phyloP scores from a whole-genome alignment of 2,797 vertebrate genomes.

The Paguma larvata region DNA sequence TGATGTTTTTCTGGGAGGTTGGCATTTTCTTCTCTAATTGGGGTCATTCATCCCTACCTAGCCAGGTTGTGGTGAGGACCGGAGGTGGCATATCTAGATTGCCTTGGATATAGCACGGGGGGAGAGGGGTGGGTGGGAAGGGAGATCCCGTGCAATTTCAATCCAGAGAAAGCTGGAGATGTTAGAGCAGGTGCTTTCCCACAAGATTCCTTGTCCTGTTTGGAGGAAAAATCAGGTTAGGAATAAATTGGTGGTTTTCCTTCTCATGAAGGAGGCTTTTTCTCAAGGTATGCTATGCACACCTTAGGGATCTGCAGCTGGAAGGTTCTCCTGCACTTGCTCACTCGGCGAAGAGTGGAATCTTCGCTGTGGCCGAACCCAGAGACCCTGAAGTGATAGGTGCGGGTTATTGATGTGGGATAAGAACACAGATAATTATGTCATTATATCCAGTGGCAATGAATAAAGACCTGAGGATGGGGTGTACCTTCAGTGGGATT shows the following conservation, averaged over 20 bases:
- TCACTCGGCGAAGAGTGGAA: not conserved
- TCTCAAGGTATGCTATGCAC: accelerated
- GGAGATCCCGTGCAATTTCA: not conserved
- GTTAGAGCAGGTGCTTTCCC: not conserved
- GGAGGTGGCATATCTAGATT: not conserved
- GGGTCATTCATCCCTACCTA: not conserved
- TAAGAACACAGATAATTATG: not conserved
- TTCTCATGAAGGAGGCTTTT: not conserved
- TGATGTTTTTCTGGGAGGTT: not conserved
- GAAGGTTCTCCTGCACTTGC: not conserved
- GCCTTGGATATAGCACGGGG: not conserved
- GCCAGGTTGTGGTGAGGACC: not conserved
- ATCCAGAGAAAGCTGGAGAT: not conserved
- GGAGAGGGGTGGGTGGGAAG: too few species aligned
- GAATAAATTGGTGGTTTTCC: not conserved
- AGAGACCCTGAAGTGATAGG: not conserved
- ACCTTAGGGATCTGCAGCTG: not conserved
- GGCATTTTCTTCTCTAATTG: not conserved
- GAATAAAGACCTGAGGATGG: not conserved
- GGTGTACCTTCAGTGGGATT: not conserved
- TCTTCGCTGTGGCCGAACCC: not conserved
- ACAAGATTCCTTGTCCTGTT: not conserved
- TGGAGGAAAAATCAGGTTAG: not conserved
- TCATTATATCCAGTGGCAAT: not conserved
- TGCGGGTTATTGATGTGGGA: not conserved